Base-by-base conservation (phyloP, 2,888 invertebrate genomes). In the Tiliacea citrago region DNA sequence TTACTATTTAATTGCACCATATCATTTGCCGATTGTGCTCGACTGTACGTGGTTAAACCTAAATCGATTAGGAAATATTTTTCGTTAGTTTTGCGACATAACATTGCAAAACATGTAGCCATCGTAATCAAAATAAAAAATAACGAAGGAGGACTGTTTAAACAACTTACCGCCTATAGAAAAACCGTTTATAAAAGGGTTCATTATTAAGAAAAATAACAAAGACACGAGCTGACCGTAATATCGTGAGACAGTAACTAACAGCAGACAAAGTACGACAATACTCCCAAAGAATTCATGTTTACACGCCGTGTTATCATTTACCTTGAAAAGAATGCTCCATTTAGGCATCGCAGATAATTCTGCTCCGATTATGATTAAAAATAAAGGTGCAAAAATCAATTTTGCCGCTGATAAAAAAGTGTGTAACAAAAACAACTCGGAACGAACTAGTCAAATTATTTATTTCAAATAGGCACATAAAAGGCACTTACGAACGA, bases 141-240 rank as follows among this genome's bases (percentile, higher is more conserved):
- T 7, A 67, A 75, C 29, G 10, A 39, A 53, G 1, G 16, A 13
- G 9, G 21, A 55, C 24, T 35, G n/a, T 35, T 35, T 2, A 51
- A 60, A 77, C 47, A 18, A 80, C 93, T 75, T 86, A 94, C 94
- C 92, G 62, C 85, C 90, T 76, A 92, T 88, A 35, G 90, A 75
- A 82, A 93, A 94, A 0, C 92, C 92, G 79, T 90, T 83, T 21
- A 90, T 65, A 89, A 94, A 94, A 29, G 94, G 94, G 87, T 94
- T 94, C 94, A 94, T 94, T 42, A 77, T 79, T 35, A 65, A 42
- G 66, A 61, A 72, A 73, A 75, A 45, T 35, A 45, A 74, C 62
- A 74, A 73, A 60, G 62, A 51, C 77, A 76, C 77, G 55, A 66
- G 69, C 18, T 57, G 55, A 73, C 9, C 45, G 68, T 21, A n/a